Evolutionary conservation across 2,113 vertebrate genomes (phyloP), one percentile per base, ranked within the genome.

Genomic region (Recurvirostra avosetta): DNA sequence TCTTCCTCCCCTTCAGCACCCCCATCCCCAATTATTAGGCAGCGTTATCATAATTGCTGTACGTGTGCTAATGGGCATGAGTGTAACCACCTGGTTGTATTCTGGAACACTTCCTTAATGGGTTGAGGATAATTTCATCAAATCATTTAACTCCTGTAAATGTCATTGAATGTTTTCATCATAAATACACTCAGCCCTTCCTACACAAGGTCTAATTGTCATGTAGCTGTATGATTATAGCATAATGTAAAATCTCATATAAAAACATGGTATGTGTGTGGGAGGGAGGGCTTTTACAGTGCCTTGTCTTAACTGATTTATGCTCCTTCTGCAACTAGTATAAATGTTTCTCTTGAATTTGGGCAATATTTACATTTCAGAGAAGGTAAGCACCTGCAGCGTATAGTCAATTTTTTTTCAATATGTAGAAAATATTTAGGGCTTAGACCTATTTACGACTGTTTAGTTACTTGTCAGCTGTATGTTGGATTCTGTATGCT

Each of bases 11-110:
- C 59, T 65, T 40, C 21, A 29, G 15, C 15, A 21, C 36, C 14
- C 30, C 36, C 38, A 11, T 6, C n/a, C 62, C 27, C 6, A 45
- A 0, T 43, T 47, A 15, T 12, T 40, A 6, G 0, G 4, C n/a
- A 9, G 25, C 6, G 1, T 53, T 41, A 49, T 7, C 34, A 0
- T 34, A 38, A 7, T 32, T 67, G 26, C 65, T 56, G 71, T 29
- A 3, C 11, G 3, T 30, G 45, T 1, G 6, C 65, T 14, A 9
- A 29, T 53, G 63, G 13, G 18, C 63, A 8, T 11, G 40, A 34
- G 30, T 30, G 13, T 9, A 61, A 52, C 36, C 45, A 10, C 34
- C 0, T 5, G 21, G 4, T 10, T 74, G 29, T 17, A 1, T 23
- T 82, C 80, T 53, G 47, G 9, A 83, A 58, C 43, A 34, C 76